Conservation (phyloP, 2,888 invertebrate genomes). For the Pseudoips prasinana region DNA sequence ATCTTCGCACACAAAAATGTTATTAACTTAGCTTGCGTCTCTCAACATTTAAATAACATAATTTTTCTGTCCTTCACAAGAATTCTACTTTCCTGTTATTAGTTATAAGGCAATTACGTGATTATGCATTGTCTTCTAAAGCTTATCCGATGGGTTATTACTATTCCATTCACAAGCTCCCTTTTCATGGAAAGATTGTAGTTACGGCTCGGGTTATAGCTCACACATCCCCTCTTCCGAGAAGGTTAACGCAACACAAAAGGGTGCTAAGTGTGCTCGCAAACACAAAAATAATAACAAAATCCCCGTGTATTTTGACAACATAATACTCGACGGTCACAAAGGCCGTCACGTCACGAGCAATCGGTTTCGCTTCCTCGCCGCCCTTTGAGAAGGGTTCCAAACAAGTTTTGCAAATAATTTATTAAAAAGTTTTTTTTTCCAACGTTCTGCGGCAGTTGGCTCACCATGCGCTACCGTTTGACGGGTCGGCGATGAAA, state of each 20-base stretch:
- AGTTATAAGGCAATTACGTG: conserved; percentile 33
- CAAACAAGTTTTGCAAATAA: conserved; percentile 78
- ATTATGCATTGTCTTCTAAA: conserved; percentile 56
- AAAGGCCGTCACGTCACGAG: conserved; percentile 77
- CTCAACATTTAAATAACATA: conserved; percentile 37
- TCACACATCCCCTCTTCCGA: conserved; percentile 69
- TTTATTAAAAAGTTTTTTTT: conserved; percentile 71
- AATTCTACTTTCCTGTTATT: conserved; percentile 35
- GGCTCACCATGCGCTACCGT: conserved; percentile 70
- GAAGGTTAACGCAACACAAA: conserved; percentile 66
- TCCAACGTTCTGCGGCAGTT: conserved; percentile 47
- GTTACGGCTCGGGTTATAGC: conserved; percentile 62
- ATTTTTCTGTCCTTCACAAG: conserved; percentile 42
- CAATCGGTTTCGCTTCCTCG: conserved; percentile 77
- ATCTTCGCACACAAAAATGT: conserved; percentile 63
- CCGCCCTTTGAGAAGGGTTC: conserved; percentile 75
- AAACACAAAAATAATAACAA: conserved; percentile 82
- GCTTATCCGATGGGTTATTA: conserved; percentile 50
- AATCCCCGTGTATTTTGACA: conserved; percentile 81
- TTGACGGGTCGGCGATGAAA: conserved; percentile 67
- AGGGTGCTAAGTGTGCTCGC: conserved; percentile 78
- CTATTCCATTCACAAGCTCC: conserved; percentile 69
- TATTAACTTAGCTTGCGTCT: conserved; percentile 63
- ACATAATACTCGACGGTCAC: conserved; percentile 79
- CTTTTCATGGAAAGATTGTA: conserved; percentile 65